Evolutionary conservation across 2,888 invertebrate species (phyloP), one percentile per base, ranked within the genome.

Genomic region (Drosophila mimetica): DNA sequence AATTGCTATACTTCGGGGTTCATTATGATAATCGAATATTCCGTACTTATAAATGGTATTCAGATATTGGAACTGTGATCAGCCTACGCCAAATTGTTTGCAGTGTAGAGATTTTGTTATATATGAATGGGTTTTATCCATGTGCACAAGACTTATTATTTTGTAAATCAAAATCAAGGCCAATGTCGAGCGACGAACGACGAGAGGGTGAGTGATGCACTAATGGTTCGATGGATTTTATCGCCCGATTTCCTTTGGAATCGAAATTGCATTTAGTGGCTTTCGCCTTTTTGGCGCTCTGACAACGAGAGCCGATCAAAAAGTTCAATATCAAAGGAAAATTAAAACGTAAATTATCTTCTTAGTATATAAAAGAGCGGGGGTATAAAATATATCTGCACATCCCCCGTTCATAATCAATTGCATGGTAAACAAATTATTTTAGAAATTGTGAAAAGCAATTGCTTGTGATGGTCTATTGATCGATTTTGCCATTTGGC

Each of bases 111-210:
- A 37, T 28, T 14, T 13, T 30, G 28, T 30, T 30, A 52, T 28
- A 63, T 36, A 48, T 36, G 50, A 44, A 16, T 72, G 42, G 58
- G 34, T 18, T 37, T 66, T 58, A 58, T 66, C 48, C 50, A 48
- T 37, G 32, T 44, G 30, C 42, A 34, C 42, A 42, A 53, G 67
- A 66, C 54, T 64, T 61, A 70, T 50, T 57, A 52, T 44, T 53
- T 37, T 42, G 41, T 42, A 71, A 78, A 71, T 76, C 67, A 79
- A 86, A 88, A 83, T 86, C 89, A 83, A 84, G 85, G 83, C 85
- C 89, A 83, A 73, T 75, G 80, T 58, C 61, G 44, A 36, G 41
- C 30, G 41, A 9, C 61, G 44, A 36, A 41, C 30, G 41, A 9
- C 22, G 28, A 48, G 54, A 52, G 50, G 28, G 28, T 30, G 51